Base-by-base conservation (phyloP, 2,113 vertebrate genomes). In the Poicephalus meyeri region DNA sequence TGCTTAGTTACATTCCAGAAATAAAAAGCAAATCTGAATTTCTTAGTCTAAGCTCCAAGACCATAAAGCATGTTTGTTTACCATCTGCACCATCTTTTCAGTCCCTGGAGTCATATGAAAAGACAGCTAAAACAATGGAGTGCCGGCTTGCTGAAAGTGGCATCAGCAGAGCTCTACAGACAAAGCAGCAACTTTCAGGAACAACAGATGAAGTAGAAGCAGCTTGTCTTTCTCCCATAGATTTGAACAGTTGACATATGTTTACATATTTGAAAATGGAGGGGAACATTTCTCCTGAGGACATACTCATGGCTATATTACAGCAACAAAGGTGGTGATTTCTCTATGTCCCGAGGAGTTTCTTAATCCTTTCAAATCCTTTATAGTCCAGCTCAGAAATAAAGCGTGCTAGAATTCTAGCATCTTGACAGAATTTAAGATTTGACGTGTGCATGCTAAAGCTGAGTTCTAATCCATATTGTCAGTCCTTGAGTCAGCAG, bases 11-110 rank as follows among this genome's bases (percentile, higher is more conserved):
- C 29, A 29, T 91, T 94, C 46, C 42, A 79, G 84, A 95, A 94
- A 91, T 77, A 74, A 88, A 79, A 94, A 91, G 77, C 66, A 86
- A 84, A 89, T 96, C 87, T 88, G 53, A 96, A 88, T 97, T 91
- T 88, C 63, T 91, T 76, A 77, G 31, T 81, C 37, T 72, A 72
- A 92, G 78, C 80, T 96, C 60, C 39, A 85, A 86, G 68, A 92
- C 74, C 49, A 64, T 86, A 91, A 92, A 94, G 50, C 64, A 74
- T 26, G 18, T 85, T 97, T 95, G 71, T 96, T 96, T 93, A 77
- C 90, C 89, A 92, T 96, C 94, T 94, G 93, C 41, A 91, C 79
- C 65, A 86, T 71, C 68, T 41, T 87, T 84, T 93, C 73, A 41
- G 72, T 74, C 85, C 83, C 95, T 71, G 56, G 80, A 93, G 93